Base-by-base conservation (phyloP, 23 tunicate genomes). In the Ciona savignyi region DNA sequence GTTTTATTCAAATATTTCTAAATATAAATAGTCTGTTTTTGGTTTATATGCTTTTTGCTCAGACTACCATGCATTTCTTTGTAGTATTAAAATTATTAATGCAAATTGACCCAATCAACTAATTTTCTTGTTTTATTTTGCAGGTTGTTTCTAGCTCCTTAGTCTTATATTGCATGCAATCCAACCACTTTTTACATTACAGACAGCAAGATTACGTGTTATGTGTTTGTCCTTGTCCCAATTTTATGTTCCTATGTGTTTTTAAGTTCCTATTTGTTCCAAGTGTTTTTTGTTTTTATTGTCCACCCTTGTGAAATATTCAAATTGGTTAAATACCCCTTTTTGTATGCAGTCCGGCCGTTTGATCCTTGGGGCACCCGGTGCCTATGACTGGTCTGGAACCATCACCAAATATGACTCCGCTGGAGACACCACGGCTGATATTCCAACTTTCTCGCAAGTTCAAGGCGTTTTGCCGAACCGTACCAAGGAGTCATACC, bases 301-400 rank as follows among this genome's bases (percentile, higher is more conserved):
- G n/a, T n/a, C n/a, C n/a, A n/a, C n/a, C n/a, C n/a, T n/a, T n/a
- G n/a, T n/a, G n/a, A n/a, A n/a, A n/a, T n/a, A n/a, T n/a, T n/a
- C n/a, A n/a, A n/a, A n/a, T n/a, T n/a, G n/a, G n/a, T n/a, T n/a
- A n/a, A n/a, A n/a, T n/a, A n/a, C n/a, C n/a, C 11, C 22, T 49
- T 42, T 35, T 6, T 49, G 27, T 66, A 29, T 1, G 62, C 78
- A 90, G 97, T 76, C 70, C 25, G 97, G 89, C 0, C 80, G 81
- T 4, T 77, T 90, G 29, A 72, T 72, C 26, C 73, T 90, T 62
- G 97, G 97, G 1, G 88, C 97, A 51, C 85, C 78, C 24, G 97
- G 97, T 23, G 97, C 97, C 2, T 90, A 90, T 80, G 97, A 90
- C 67, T 90, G 97, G 97, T 60, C 80, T 0, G 97, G 97, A 21